Evolutionary conservation across 1,140 invertebrate genomes (phyloP).

Genomic region (Bombyx mori): DNA sequence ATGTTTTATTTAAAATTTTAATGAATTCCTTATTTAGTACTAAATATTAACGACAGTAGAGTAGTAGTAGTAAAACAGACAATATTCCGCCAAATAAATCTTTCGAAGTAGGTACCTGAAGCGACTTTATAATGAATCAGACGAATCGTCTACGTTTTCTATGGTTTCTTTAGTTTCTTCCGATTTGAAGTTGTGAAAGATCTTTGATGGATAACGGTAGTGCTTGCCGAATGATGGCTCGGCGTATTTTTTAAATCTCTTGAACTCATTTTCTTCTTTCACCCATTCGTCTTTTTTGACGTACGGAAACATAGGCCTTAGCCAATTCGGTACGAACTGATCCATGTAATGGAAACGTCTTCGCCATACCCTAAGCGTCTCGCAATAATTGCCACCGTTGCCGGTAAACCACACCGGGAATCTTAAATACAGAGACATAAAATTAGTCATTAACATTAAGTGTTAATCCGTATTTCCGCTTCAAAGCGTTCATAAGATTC

Average conservation of each 20-base stretch:
- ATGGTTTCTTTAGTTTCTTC: slow-evolving; percentile 29
- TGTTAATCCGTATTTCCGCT: not conserved
- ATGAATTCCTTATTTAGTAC: too few species aligned
- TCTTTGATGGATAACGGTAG: slow-evolving; percentile 30
- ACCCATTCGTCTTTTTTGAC: slow-evolving; percentile 40
- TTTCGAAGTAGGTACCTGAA: too few species aligned
- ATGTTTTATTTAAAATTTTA: too few species aligned
- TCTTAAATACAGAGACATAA: slow-evolving; percentile 14
- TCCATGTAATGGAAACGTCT: slow-evolving; percentile 48
- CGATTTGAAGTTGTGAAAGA: slow-evolving; percentile 32
- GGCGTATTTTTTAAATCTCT: slow-evolving; percentile 37
- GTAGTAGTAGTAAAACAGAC: too few species aligned
- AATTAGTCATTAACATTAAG: not conserved
- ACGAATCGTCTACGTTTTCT: slow-evolving; percentile 17
- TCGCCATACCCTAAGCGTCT: slow-evolving; percentile 43
- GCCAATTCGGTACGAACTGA: slow-evolving; percentile 42
- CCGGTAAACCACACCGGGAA: slow-evolving; percentile 42
- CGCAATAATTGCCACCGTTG: slow-evolving; percentile 28
- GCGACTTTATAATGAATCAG: not conserved
- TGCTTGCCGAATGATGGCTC: slow-evolving; percentile 43
- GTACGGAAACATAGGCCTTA: slow-evolving; percentile 28
- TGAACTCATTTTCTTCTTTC: slow-evolving; percentile 34
- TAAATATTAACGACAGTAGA: too few species aligned
- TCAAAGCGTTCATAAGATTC: too few species aligned
- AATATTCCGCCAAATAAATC: too few species aligned